Evolutionary conservation across 2,113 vertebrate genomes (phyloP), one percentile per base, ranked within the genome.

Genomic region (Vireo altiloquus): DNA sequence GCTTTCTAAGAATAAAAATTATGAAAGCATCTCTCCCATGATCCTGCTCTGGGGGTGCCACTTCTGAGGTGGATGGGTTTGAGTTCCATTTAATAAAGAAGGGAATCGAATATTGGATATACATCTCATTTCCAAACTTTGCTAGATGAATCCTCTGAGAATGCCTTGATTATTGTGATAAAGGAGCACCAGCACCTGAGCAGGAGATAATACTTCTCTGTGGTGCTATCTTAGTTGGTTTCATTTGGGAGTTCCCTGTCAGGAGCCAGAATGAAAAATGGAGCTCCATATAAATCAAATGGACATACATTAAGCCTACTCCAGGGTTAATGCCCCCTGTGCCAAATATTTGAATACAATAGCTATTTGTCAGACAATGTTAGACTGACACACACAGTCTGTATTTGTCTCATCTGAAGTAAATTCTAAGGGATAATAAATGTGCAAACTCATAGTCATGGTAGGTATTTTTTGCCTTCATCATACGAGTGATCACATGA

Each of bases 1-100:
- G 9, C n/a, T 87, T 96, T 92, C 81, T 71, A 75, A 87, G 91
- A 93, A 92, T 78, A 81, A 94, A 96, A 95, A 78, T 94, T 83
- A 94, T 91, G 91, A 90, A 92, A 87, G 30, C 71, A 61, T 68
- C 64, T 78, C 56, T 93, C 52, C 40, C n/a, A 25, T 89, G 64
- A 89, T 92, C 72, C 64, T 82, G 23, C 68, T 93, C 40, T 75
- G 42, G 54, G 54, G 82, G 44, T 94, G 72, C 56, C 75, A 68
- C 33, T 92, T 89, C 86, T 95, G 47, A 93, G 60, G 50, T 59
- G 64, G 52, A 80, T 92, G 60, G 71, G 22, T 83, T 77, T 83
- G 80, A 94, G 91, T 92, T 40, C 39, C 44, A 19, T 66, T 92
- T 96, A 93, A 95, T 96, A 93, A 95, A 92, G 60, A 77, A 83